Percentiles rank a stretch among this genome's conserved stretches.
These are phyloP conservation scores for Trissolcus brochymenae DNA, from an alignment of 2,888 invertebrate species.

Conservation along the genomic window DNA sequence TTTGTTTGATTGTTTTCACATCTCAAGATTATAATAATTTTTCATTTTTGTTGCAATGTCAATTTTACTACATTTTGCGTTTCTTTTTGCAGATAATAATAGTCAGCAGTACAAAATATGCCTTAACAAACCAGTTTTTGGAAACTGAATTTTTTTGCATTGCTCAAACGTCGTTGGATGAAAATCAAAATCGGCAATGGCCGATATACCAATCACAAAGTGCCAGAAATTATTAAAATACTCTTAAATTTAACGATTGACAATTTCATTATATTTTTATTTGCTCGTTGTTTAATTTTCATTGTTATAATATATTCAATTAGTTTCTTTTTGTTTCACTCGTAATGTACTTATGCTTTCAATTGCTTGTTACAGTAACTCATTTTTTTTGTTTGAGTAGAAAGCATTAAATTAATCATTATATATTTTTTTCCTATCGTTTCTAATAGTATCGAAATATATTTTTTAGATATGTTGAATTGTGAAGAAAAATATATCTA, in stretches of 20 bases:
- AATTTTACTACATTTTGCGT: not conserved
- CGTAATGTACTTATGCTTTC: slow-evolving; percentile 18
- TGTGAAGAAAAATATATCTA: not conserved
- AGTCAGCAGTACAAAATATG: slow-evolving; percentile 72
- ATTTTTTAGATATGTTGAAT: slow-evolving; percentile 1
- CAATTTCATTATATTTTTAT: not conserved
- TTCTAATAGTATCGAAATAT: not conserved
- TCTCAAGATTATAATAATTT: slow-evolving; percentile 20
- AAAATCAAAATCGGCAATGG: not conserved
- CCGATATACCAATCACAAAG: slow-evolving; percentile 12
- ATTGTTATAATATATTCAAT: slow-evolving; percentile 4
- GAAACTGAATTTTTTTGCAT: slow-evolving; percentile 44
- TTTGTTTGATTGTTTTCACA: slow-evolving; percentile 2
- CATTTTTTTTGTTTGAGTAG: slow-evolving; percentile 8
- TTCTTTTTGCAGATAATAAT: slow-evolving; percentile 63
- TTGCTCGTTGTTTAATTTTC: slow-evolving; percentile 4
- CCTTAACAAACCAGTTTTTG: slow-evolving; percentile 66
- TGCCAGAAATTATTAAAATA: slow-evolving; percentile 23
- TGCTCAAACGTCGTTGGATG: slow-evolving; percentile 21
- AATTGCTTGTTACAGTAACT: slow-evolving; percentile 10
- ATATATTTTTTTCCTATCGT: not conserved
- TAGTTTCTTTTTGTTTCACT: slow-evolving; percentile 9
- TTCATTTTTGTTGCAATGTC: slow-evolving; percentile 9
- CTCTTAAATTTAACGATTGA: slow-evolving; percentile 22
- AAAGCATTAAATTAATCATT: slow-evolving; percentile 9